phyloP scores from a whole-genome alignment of 2,113 vertebrate species.

The Silurus glanis region DNA sequence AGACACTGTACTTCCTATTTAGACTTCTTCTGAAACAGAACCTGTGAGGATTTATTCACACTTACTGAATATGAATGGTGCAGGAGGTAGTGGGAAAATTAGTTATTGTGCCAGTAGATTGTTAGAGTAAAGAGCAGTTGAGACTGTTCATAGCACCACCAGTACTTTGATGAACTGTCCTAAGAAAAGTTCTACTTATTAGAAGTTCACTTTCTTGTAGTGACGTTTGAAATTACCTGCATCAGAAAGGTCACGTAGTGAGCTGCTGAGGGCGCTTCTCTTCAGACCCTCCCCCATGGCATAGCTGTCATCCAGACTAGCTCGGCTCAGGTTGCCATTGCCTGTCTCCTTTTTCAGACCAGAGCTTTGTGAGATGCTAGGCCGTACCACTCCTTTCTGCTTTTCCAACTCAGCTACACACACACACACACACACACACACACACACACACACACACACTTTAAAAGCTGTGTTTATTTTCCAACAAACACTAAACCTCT shows the following conservation, averaged over 20 bases:
- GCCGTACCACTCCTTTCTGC: constrained; percentile 91
- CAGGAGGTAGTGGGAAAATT: neutral
- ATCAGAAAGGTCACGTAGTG: constrained; percentile 92
- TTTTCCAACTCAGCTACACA: constrained; percentile 90
- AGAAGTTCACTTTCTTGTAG: neutral
- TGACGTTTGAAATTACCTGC: constrained; percentile 78
- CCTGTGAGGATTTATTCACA: neutral
- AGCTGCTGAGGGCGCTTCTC: constrained; percentile 93
- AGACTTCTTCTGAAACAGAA: neutral
- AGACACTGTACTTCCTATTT: neutral
- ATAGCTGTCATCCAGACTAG: constrained; percentile 94
- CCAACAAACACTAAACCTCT: neutral
- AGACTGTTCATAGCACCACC: neutral
- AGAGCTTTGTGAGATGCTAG: constrained; percentile 89
- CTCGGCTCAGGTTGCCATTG: constrained; percentile 81
- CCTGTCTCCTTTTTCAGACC: constrained; percentile 89
- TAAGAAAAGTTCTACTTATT: neutral
- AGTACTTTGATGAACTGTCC: no score
- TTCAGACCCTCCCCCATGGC: constrained; percentile 90
- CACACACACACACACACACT: neutral
- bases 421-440: constrained; percentile 18
- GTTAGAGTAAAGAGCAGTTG: neutral
- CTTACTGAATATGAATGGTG: neutral
- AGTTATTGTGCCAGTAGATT: neutral
- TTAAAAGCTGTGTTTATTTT: neutral